These are phyloP conservation scores for Trachelipus rathkii DNA, from an alignment of 1,140 invertebrate genomes.

Conservation along the genomic window DNA sequence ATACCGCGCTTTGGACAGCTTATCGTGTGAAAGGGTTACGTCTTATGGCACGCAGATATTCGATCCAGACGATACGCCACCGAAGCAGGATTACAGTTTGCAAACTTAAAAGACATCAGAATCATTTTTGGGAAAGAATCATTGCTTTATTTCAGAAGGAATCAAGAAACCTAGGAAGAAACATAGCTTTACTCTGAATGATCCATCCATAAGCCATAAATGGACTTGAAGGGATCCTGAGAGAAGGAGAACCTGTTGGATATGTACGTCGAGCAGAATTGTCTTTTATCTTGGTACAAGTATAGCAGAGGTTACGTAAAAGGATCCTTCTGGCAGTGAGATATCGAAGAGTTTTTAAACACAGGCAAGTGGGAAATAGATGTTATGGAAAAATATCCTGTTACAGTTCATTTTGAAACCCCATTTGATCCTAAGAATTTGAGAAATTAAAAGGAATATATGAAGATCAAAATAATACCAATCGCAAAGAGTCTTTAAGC, in stretches of 20 bases:
- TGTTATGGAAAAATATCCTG: slow-evolving; percentile 68
- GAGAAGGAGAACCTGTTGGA: slow-evolving; percentile 70
- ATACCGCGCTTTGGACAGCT: slow-evolving; percentile 74
- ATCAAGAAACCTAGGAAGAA: slow-evolving; percentile 65
- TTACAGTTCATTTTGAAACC: slow-evolving; percentile 64
- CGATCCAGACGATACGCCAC: slow-evolving; percentile 75
- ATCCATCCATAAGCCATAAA: slow-evolving; percentile 69
- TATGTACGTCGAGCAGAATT: slow-evolving; percentile 73
- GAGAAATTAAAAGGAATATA: slow-evolving; percentile 55
- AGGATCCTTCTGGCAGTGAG: slow-evolving; percentile 54
- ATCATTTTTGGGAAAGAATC: slow-evolving; percentile 68
- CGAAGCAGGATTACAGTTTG: slow-evolving; percentile 77
- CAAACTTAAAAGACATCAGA: slow-evolving; percentile 62
- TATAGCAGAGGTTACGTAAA: slow-evolving; percentile 64
- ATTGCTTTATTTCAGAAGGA: slow-evolving; percentile 61
- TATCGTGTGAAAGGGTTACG: slow-evolving; percentile 80
- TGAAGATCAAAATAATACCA: no score
- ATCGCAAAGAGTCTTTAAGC: no score
- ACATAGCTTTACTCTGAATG: slow-evolving; percentile 66
- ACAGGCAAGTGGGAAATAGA: slow-evolving; percentile 73
- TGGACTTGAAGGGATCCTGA: slow-evolving; percentile 76
- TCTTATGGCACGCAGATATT: slow-evolving; percentile 77
- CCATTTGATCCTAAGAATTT: slow-evolving; percentile 73
- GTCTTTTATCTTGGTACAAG: slow-evolving; percentile 59
- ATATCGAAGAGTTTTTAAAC: slow-evolving; percentile 65